These are phyloP conservation scores for Eupithecia vulgata DNA, from an alignment of 2,888 invertebrate genomes.

Conservation along the genomic window DNA sequence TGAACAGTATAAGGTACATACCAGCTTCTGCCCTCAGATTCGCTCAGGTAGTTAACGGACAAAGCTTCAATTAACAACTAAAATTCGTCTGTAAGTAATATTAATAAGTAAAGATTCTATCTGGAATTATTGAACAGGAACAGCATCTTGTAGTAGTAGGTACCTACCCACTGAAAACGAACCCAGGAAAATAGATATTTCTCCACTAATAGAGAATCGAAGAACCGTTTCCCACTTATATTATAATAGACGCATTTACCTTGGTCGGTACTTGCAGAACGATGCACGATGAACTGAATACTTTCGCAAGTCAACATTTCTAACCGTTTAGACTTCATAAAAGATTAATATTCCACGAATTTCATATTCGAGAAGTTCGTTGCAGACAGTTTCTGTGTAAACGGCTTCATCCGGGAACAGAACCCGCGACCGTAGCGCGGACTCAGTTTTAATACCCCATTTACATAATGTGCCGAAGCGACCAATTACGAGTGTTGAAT, in stretches of 20 bases:
- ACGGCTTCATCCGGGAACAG: constrained; percentile 38
- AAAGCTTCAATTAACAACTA: neutral
- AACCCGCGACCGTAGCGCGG: constrained; percentile 35
- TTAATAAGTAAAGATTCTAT: neutral
- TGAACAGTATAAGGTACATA: neutral
- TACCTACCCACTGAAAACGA: neutral
- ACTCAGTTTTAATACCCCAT: constrained; percentile 48
- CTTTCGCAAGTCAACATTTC: neutral
- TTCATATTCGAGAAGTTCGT: constrained; percentile 36
- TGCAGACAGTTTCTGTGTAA: constrained; percentile 36
- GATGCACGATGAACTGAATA: neutral
- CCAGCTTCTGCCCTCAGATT: neutral
- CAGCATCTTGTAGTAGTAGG: too few species aligned
- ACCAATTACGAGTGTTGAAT: constrained; percentile 31
- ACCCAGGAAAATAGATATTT: neutral
- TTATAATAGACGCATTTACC: neutral
- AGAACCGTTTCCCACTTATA: neutral
- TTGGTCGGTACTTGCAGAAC: neutral
- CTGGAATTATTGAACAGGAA: neutral
- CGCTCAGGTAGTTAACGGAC: neutral
- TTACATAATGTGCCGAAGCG: constrained; percentile 49
- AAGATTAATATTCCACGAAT: constrained; percentile 36
- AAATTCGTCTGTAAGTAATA: neutral
- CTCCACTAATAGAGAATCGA: neutral
- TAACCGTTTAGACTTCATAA: constrained; percentile 11